Evolutionary conservation across 1,140 invertebrate species (phyloP).

Genomic region (Cyrtorhinus lividipennis): DNA sequence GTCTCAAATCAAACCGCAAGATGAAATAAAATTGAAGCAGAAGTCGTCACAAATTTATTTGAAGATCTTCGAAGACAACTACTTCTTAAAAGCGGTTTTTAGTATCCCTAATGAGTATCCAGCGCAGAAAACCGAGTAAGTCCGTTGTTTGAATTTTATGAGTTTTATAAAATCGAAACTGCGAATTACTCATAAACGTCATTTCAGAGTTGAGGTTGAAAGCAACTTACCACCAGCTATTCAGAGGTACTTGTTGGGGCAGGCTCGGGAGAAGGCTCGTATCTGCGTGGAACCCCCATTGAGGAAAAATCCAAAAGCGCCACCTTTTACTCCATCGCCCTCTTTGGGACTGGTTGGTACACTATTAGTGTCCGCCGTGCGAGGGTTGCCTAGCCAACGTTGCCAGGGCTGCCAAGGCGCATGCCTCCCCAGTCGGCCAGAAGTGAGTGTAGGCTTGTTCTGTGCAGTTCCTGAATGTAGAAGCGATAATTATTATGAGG

Average conservation of each 20-base stretch:
- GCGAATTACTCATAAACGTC: too few species aligned
- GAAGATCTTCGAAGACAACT: slow-evolving; percentile 41
- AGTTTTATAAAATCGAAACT: slow-evolving; percentile 2
- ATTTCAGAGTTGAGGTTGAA: slow-evolving; percentile 38
- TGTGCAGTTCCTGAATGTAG: too few species aligned
- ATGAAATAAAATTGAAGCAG: slow-evolving; percentile 52
- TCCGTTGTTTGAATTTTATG: too few species aligned
- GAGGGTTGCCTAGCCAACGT: slow-evolving; percentile 41
- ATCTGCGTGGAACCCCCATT: slow-evolving; percentile 54
- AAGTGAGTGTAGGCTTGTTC: slow-evolving; percentile 28
- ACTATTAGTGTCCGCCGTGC: slow-evolving; percentile 44
- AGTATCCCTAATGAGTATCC: slow-evolving; percentile 53
- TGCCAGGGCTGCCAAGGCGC: slow-evolving; percentile 47
- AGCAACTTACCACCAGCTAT: slow-evolving; percentile 52
- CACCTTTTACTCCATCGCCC: slow-evolving; percentile 42
- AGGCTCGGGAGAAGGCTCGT: slow-evolving; percentile 51
- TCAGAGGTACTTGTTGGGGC: slow-evolving; percentile 42
- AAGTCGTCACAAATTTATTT: slow-evolving; percentile 45
- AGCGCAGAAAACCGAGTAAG: slow-evolving; percentile 37
- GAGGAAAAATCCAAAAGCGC: slow-evolving; percentile 34
- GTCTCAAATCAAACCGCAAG: slow-evolving; percentile 33
- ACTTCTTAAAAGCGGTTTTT: slow-evolving; percentile 43
- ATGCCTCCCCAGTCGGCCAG: slow-evolving; percentile 44
- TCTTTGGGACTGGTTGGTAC: slow-evolving; percentile 43
- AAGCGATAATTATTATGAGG: too few species aligned